These are phyloP conservation scores for Sinotaia quadrata DNA, from an alignment of 2,888 invertebrate species.

Conservation along the genomic window DNA sequence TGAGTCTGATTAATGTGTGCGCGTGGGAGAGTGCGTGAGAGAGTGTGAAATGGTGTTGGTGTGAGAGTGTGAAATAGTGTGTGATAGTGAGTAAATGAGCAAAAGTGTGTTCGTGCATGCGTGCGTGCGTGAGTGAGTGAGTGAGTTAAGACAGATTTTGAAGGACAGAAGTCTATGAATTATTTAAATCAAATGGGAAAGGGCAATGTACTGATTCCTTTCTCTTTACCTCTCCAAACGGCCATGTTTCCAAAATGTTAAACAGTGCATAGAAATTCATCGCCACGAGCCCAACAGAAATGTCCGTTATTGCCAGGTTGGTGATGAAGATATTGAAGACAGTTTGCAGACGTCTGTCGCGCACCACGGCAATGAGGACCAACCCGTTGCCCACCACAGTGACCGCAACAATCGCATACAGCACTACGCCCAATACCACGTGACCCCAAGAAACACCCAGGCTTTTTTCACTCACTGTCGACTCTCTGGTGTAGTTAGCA, in stretches of 20 bases:
- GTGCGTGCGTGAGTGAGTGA: no score
- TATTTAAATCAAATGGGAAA: no score
- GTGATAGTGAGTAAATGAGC: no score
- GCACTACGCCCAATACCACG: conserved; percentile 40
- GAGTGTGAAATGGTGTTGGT: not conserved
- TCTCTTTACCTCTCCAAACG: conserved; percentile 8
- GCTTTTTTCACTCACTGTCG: not conserved
- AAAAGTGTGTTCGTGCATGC: no score
- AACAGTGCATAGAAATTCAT: conserved; percentile 68
- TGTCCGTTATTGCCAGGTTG: conserved; percentile 63
- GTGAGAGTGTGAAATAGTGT: not conserved
- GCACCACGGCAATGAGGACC: conserved; percentile 63
- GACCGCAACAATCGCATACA: conserved; percentile 49
- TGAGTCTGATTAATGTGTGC: not conserved
- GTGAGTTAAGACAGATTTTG: no score
- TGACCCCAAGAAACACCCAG: not conserved
- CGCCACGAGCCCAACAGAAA: conserved; percentile 65
- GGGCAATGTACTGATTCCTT: no score
- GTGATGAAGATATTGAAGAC: conserved; percentile 64
- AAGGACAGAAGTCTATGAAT: no score
- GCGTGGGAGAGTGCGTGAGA: not conserved
- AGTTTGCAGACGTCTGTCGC: conserved; percentile 65
- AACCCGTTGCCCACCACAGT: conserved; percentile 66
- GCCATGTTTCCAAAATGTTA: conserved; percentile 32
- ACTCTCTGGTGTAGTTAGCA: not conserved